These are phyloP conservation scores for Elachura formosa DNA, from an alignment of 2,113 vertebrate species.

Conservation along the genomic window DNA sequence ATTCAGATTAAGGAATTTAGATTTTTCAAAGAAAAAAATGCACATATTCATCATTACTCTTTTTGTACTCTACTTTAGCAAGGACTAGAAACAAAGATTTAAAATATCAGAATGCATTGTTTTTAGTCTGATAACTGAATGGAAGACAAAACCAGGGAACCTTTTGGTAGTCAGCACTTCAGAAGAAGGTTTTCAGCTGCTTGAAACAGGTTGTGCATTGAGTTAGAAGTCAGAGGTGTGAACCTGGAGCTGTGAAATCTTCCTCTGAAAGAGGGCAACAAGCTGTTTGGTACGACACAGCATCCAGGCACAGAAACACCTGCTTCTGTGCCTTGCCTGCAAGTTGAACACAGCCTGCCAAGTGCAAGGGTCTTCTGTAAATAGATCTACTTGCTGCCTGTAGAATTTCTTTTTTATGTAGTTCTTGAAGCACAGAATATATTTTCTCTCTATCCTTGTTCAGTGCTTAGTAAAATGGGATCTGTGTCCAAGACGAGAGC, in stretches of 20 bases:
- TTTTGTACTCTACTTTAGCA: background rate
- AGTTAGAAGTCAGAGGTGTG: background rate
- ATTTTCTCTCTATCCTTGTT: background rate
- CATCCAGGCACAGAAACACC: rapidly evolving
- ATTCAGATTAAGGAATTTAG: background rate
- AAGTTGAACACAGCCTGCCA: background rate
- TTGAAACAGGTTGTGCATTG: background rate
- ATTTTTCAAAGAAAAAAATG: background rate
- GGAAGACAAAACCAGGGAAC: background rate
- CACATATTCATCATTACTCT: background rate
- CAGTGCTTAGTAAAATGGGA: background rate
- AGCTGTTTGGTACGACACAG: background rate
- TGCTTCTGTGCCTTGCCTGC: background rate
- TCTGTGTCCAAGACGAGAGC: background rate
- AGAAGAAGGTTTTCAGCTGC: background rate
- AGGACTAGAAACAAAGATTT: background rate
- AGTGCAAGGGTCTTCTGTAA: background rate
- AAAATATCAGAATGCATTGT: background rate
- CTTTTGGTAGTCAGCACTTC: background rate
- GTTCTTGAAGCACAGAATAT: background rate
- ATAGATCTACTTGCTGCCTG: background rate
- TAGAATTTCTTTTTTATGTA: background rate
- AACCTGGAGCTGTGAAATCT: background rate
- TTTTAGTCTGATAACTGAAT: background rate
- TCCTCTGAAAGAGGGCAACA: background rate